phyloP scores from a whole-genome alignment of 2,113 vertebrate genomes.

The Elephas maximus region DNA sequence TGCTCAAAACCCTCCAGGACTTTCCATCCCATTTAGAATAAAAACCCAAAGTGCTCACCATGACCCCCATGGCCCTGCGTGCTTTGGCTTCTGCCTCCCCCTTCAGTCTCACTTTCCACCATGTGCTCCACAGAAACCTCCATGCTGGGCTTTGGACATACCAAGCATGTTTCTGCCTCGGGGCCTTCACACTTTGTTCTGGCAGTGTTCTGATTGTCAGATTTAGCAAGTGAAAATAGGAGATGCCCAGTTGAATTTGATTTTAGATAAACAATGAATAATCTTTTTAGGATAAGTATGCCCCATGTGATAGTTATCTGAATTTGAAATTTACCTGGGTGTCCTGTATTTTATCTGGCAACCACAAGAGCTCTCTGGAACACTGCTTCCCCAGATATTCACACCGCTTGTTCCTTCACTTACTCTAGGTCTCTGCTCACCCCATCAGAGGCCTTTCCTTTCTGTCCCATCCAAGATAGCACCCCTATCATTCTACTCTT shows the following conservation, averaged over 20 bases:
- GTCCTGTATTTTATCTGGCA: neutral
- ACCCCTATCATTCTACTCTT: neutral
- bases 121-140: neutral
- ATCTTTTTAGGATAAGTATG: neutral
- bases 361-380: no score
- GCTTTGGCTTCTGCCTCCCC: neutral
- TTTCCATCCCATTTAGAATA: neutral
- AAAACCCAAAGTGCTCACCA: neutral
- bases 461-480: neutral
- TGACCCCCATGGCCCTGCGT: accelerated
- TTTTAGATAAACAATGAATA: neutral
- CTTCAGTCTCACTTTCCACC: neutral
- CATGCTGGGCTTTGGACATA: neutral
- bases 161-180: neutral
- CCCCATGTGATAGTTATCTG: neutral
- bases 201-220: neutral
- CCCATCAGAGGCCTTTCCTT: neutral
- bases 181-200: neutral
- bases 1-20: neutral
- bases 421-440: neutral
- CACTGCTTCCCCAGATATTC: accelerated
- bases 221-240: constrained; percentile 7
- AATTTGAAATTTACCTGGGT: neutral
- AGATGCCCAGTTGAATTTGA: neutral
- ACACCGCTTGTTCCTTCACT: no score